Evolutionary conservation across 2,888 invertebrate genomes (phyloP).

Genomic region (Exephanes ischioxanthus): DNA sequence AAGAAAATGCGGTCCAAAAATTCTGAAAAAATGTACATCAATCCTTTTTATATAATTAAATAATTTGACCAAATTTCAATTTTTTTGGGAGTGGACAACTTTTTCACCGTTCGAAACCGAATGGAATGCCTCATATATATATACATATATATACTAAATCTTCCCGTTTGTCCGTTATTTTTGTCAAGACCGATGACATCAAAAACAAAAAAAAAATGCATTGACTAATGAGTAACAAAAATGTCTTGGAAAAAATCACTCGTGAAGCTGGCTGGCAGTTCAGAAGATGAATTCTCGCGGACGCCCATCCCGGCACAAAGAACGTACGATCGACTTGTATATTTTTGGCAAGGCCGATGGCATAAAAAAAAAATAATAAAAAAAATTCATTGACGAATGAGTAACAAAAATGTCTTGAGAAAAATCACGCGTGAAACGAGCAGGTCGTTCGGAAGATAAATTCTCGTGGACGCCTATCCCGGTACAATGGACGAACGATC

Average conservation of each 20-base stretch:
- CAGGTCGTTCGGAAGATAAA: background rate
- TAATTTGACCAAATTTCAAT: no score
- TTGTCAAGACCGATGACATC: background rate
- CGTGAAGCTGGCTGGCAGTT: slow-evolving; percentile 25
- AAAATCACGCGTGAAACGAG: slow-evolving; percentile 51
- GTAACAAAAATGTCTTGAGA: background rate
- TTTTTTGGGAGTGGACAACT: no score
- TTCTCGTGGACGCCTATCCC: background rate
- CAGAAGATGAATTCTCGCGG: background rate
- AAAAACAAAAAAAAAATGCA: slow-evolving; percentile 8
- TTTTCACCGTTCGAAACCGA: no score
- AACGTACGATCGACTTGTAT: slow-evolving; percentile 4
- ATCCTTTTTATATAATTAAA: no score
- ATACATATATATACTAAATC: no score
- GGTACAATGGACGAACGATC: background rate
- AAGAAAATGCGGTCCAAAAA: no score
- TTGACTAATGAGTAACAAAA: background rate
- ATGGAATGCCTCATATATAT: no score
- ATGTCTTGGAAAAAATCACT: slow-evolving; percentile 27
- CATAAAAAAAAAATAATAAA: slow-evolving; percentile 4
- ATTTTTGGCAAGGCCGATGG: background rate
- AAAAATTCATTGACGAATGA: background rate
- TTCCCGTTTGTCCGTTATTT: no score
- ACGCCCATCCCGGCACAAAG: background rate
- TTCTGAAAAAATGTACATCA: no score